A percentile compares a stretch with the other conserved stretches of the same genome.
phyloP scores from a whole-genome alignment of 2,113 vertebrate species.

The Hiodon alosoides region DNA sequence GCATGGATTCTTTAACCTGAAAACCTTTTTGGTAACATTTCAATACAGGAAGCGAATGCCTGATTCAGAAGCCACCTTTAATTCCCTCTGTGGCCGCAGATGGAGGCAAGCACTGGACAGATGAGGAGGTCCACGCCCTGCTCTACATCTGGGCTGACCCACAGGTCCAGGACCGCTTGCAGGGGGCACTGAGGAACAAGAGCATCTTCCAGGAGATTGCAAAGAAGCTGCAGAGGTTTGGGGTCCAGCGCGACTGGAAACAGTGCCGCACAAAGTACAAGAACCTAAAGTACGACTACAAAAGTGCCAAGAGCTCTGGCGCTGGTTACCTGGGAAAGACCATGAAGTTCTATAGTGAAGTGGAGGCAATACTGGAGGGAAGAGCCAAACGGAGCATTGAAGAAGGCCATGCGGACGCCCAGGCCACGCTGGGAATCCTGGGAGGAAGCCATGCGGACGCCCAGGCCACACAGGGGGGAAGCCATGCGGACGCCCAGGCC shows the following conservation, averaged over 20 bases:
- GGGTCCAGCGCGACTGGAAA: constrained; percentile 84
- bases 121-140: constrained; percentile 77
- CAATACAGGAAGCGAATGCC: constrained; percentile 50
- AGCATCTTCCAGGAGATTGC: constrained; percentile 87
- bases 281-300: constrained; percentile 87
- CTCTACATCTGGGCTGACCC: constrained; percentile 77
- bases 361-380: constrained; percentile 77
- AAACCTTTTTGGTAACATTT: not conserved
- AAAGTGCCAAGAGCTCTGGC: constrained; percentile 66
- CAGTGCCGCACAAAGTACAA: constrained; percentile 91
- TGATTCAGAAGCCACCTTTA: constrained; percentile 46
- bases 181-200: constrained; percentile 80
- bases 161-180: constrained; percentile 69
- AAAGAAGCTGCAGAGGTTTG: constrained; percentile 70
- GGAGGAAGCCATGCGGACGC: constrained; percentile 21
- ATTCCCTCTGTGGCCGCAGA: constrained; percentile 67
- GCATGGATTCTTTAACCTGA: too few relatives aligned
- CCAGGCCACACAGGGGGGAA: constrained; percentile 27
- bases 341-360: constrained; percentile 83
- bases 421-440: constrained; percentile 19
- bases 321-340: constrained; percentile 62
- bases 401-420: constrained; percentile 32
- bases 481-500: constrained; percentile 37
- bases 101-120: constrained; percentile 83
- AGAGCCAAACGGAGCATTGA: constrained; percentile 50